These are phyloP conservation scores for Hydroisotoma schaefferi DNA, from an alignment of 2,888 invertebrate species.

Conservation along the genomic window DNA sequence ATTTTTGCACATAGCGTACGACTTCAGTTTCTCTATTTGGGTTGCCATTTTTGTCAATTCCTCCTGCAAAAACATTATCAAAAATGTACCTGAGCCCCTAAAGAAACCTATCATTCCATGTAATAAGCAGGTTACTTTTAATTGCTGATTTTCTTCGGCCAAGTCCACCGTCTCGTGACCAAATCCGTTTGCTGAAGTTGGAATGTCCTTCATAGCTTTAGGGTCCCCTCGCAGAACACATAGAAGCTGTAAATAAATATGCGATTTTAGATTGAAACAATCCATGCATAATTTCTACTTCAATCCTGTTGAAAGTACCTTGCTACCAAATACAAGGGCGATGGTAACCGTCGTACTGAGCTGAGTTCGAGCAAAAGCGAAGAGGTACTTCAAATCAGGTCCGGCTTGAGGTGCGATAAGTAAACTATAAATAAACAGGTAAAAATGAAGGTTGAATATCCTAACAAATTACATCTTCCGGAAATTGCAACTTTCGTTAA, in stretches of 20 bases:
- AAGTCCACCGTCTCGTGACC: conserved; percentile 65
- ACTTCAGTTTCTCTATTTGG: conserved; percentile 90
- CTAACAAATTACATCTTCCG: too few species aligned
- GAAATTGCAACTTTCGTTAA: too few species aligned
- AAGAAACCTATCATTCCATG: neutral
- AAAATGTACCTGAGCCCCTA: neutral
- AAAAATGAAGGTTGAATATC: too few species aligned
- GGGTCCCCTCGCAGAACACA: conserved; percentile 68
- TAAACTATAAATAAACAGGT: conserved; percentile 59
- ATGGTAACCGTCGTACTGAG: conserved; percentile 85
- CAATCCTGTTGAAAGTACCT: too few species aligned
- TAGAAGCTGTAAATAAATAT: conserved; percentile 64
- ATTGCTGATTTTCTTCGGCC: conserved; percentile 84
- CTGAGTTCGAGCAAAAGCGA: conserved; percentile 88
- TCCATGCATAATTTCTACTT: too few species aligned
- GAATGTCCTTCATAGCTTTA: conserved; percentile 42
- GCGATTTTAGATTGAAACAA: too few species aligned
- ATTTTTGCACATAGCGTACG: conserved; percentile 89
- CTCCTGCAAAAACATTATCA: conserved; percentile 60
- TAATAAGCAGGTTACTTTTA: conserved; percentile 63
- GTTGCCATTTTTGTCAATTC: conserved; percentile 86
- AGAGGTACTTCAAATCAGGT: conserved; percentile 86
- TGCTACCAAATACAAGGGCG: conserved; percentile 76
- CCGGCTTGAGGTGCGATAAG: conserved; percentile 80
- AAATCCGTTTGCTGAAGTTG: conserved; percentile 45